Base-by-base conservation (phyloP, 1,140 invertebrate genomes). In the Bactericera cockerelli region DNA sequence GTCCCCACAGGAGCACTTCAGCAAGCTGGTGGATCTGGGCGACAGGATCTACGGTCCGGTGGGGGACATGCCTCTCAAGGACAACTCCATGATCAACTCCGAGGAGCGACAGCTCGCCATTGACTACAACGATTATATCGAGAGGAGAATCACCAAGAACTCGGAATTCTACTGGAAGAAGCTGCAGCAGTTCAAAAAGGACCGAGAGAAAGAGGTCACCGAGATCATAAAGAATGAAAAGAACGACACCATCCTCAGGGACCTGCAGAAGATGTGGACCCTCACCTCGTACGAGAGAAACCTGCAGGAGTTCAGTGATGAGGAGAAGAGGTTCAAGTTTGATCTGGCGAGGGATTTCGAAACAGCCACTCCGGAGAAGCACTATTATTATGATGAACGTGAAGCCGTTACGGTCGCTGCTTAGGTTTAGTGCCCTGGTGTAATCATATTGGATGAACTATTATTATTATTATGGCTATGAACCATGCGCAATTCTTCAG, bases 391-490 rank as follows among this genome's bases (percentile, higher is more conserved):
- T 31, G 28, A 31, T 4, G 28, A 31, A 4, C 28, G 13, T 6
- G 28, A 31, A 31, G 28, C 13, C 4, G 28, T 31, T 4, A 31
- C 28, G 13, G 13, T 31, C 4, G 4, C 13, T 31, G 28, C 28
- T 49, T 49, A 49, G 22, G 42, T 19, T 16, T 49, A 49, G 42
- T 49, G 22, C 42, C 42, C 42, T 49, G 22, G 42, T 49, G 42
- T 49, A 49, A 49, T 49, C 42, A 49, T 49, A 6, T 31, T 4
- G 28, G 13, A 31, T 31, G n/a, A n/a, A n/a, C n/a, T n/a, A n/a
- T n/a, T n/a, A n/a, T n/a, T n/a, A n/a, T n/a, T n/a, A n/a, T n/a
- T n/a, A n/a, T n/a, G n/a, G n/a, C n/a, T n/a, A n/a, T n/a, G n/a
- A n/a, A n/a, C n/a, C n/a, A n/a, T n/a, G n/a, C n/a, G n/a, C n/a